phyloP scores from a whole-genome alignment of 2,797 vertebrate genomes.

The Antennarius maculatus region DNA sequence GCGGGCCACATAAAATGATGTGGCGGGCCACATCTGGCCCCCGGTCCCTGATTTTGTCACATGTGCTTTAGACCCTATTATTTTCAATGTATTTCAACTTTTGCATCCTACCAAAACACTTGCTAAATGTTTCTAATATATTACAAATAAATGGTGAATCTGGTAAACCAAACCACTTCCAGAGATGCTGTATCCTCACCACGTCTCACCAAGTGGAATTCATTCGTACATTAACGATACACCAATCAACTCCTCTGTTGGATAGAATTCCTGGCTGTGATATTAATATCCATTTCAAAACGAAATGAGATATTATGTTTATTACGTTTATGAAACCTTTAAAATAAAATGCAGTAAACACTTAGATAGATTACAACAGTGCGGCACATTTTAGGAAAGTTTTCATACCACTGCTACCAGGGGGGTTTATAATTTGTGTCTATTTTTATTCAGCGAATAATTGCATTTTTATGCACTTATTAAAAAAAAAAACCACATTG shows the following conservation, averaged over 20 bases:
- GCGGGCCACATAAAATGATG: no score
- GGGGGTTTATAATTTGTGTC: no score
- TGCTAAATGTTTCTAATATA: neutral
- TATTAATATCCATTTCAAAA: slow-evolving; percentile 7
- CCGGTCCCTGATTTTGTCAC: no score
- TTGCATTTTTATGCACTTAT: no score
- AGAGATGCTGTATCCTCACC: neutral
- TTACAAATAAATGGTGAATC: neutral
- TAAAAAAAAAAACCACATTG: no score
- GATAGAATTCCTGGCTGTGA: neutral
- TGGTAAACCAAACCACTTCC: slow-evolving; percentile 10
- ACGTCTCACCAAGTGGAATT: neutral
- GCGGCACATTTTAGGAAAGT: slow-evolving; percentile 4
- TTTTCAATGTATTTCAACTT: no score
- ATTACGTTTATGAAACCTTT: neutral
- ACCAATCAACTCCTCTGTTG: slow-evolving; percentile 29
- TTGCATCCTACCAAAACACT: no score
- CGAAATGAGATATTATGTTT: neutral
- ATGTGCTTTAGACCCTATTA: neutral
- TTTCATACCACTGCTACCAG: no score
- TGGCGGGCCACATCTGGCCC: no score
- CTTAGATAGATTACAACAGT: slow-evolving; percentile 2
- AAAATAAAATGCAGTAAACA: slow-evolving; percentile 8
- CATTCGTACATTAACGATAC: slow-evolving; percentile 9
- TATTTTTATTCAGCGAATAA: no score